Conservation (phyloP, 2,113 vertebrate genomes). For the Poeciliopsis turrubarensis region DNA sequence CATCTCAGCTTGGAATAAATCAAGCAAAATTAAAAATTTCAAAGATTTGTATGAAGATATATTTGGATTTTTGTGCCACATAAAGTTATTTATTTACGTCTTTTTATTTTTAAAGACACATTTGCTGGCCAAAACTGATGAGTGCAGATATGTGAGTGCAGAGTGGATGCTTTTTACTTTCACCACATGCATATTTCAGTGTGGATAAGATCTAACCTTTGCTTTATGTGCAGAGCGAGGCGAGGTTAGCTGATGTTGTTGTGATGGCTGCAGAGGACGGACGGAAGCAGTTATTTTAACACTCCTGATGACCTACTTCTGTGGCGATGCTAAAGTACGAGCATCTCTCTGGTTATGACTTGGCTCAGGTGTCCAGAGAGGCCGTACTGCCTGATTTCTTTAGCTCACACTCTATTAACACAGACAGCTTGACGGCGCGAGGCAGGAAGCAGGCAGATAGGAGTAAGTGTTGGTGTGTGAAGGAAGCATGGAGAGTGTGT, state of each 20-base stretch:
- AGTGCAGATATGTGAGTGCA: not conserved
- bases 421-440: conserved; percentile 12
- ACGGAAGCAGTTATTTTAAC: conserved; percentile 36
- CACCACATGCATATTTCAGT: conserved; percentile 48
- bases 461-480: conserved; percentile 37
- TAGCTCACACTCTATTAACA: conserved; percentile 22
- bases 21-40: not conserved
- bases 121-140: not conserved
- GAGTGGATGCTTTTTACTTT: conserved; percentile 18
- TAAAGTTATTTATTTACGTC: not conserved
- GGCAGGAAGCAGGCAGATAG: conserved; percentile 19
- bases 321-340: not conserved
- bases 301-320: conserved; percentile 51
- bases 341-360: not conserved
- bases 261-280: conserved; percentile 29
- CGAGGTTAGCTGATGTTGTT: not conserved
- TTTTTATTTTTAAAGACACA: not conserved
- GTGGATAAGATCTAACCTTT: conserved; percentile 36
- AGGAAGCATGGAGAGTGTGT: conserved; percentile 8
- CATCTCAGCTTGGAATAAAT: not conserved
- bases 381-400: conserved; percentile 9
- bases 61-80: not conserved
- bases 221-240: conserved; percentile 6
- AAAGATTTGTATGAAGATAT: not conserved
- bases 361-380: not conserved